Conservation (phyloP, 2,888 invertebrate species). For the Chorisops tibialis region DNA sequence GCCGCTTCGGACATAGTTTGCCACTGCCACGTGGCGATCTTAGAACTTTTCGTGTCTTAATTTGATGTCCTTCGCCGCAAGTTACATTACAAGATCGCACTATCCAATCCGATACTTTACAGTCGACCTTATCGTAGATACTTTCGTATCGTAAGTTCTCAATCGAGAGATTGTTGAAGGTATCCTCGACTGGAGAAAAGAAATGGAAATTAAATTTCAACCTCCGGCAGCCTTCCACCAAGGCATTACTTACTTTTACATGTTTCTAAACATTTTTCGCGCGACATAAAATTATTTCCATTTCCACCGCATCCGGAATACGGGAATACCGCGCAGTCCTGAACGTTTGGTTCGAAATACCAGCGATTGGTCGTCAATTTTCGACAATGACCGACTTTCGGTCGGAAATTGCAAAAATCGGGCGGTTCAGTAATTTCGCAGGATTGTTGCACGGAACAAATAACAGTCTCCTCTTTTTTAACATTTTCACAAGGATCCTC, state of each 20-base stretch:
- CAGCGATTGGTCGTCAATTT: constrained; percentile 74
- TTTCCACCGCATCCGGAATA: constrained; percentile 83
- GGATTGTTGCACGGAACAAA: constrained; percentile 36
- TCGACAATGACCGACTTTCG: constrained; percentile 71
- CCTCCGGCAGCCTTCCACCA: neutral
- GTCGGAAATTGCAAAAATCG: constrained; percentile 42
- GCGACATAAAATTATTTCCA: constrained; percentile 77
- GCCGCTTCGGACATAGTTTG: constrained; percentile 54
- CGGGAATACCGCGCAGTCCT: constrained; percentile 80
- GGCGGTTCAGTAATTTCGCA: constrained; percentile 38
- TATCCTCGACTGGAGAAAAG: constrained; percentile 6
- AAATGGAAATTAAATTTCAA: neutral
- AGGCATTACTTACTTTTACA: constrained; percentile 53
- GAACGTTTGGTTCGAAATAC: constrained; percentile 72
- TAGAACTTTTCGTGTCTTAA: constrained; percentile 54
- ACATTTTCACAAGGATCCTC: constrained; percentile 47
- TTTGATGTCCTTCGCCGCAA: constrained; percentile 54
- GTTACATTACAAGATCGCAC: constrained; percentile 53
- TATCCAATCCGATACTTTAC: constrained; percentile 55
- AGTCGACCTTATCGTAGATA: constrained; percentile 45
- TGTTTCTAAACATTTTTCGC: constrained; percentile 65
- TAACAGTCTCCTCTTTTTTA: constrained; percentile 45
- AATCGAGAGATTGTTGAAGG: constrained; percentile 38
- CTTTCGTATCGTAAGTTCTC: constrained; percentile 40
- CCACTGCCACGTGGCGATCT: constrained; percentile 56